phyloP scores from a whole-genome alignment of 2,888 invertebrate species.

The Lasius fuliginosus region DNA sequence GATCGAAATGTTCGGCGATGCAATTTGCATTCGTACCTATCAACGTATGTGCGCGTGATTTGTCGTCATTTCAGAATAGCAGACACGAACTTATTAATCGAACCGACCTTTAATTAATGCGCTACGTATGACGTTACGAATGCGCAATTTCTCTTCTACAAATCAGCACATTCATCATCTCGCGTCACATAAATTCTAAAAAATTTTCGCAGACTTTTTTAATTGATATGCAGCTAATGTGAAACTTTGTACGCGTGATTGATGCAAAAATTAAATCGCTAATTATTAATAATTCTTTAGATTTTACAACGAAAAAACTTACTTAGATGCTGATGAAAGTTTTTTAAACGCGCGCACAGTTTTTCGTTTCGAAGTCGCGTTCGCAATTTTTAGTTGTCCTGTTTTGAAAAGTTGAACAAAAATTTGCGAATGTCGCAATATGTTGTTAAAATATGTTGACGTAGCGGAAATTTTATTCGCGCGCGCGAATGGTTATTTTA shows the following conservation, averaged over 20 bases:
- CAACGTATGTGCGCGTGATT: not conserved
- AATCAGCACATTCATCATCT: not conserved
- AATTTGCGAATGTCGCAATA: not conserved
- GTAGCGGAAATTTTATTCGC: constrained; percentile 12
- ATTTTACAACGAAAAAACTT: not conserved
- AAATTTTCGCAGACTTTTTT: not conserved
- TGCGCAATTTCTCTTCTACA: not conserved
- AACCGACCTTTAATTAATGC: not conserved
- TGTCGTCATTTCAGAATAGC: constrained; percentile 13
- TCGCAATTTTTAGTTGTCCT: not conserved
- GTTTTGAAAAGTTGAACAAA: not conserved
- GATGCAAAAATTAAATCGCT: constrained; percentile 5
- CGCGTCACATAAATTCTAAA: not conserved
- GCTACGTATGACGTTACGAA: not conserved
- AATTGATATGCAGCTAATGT: not conserved
- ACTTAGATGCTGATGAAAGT: not conserved
- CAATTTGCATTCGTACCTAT: constrained; percentile 6
- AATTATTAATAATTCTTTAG: constrained; percentile 8
- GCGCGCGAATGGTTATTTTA: not conserved
- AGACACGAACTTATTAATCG: not conserved
- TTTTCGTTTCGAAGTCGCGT: constrained; percentile 2
- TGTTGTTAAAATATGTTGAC: not conserved
- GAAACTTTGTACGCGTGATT: not conserved
- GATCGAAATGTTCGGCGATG: not conserved
- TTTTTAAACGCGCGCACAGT: not conserved